phyloP scores from a whole-genome alignment of 2,113 vertebrate genomes.

The Austrofundulus limnaeus region DNA sequence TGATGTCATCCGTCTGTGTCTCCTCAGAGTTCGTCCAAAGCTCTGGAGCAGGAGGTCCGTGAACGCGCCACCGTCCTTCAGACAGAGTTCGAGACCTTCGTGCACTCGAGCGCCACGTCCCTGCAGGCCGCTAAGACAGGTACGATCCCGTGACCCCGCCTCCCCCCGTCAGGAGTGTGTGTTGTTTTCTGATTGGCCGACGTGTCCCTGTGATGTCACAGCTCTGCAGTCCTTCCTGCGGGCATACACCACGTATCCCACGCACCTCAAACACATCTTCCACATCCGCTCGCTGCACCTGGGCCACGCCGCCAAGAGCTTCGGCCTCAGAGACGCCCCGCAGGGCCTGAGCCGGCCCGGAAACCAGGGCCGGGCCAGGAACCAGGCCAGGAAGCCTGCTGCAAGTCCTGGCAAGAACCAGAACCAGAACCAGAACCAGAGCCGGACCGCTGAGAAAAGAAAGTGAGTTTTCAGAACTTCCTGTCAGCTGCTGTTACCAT shows the following conservation, averaged over 20 bases:
- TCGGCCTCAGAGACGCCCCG: constrained; percentile 92
- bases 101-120: constrained; percentile 78
- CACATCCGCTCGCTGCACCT: constrained; percentile 89
- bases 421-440: constrained; percentile 14
- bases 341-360: constrained; percentile 70
- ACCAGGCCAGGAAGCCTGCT: neutral
- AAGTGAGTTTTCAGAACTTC: constrained; percentile 24
- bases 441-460: neutral
- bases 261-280: constrained; percentile 89
- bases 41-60: constrained; percentile 82
- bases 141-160: constrained; percentile 39
- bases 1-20: no score
- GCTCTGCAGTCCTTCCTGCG: constrained; percentile 93
- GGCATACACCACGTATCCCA: constrained; percentile 90
- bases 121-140: constrained; percentile 88
- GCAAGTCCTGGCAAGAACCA: neutral
- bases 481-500: neutral
- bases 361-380: neutral
- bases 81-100: constrained; percentile 87
- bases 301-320: constrained; percentile 93
- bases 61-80: constrained; percentile 90
- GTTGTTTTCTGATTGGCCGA: constrained; percentile 1
- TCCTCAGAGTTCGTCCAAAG: constrained; percentile 73
- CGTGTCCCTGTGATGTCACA: constrained; percentile 57
- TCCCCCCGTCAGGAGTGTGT: rapidly evolving